Evolutionary conservation across 1,140 invertebrate genomes (phyloP).

Genomic region (Drosophila lowei): DNA sequence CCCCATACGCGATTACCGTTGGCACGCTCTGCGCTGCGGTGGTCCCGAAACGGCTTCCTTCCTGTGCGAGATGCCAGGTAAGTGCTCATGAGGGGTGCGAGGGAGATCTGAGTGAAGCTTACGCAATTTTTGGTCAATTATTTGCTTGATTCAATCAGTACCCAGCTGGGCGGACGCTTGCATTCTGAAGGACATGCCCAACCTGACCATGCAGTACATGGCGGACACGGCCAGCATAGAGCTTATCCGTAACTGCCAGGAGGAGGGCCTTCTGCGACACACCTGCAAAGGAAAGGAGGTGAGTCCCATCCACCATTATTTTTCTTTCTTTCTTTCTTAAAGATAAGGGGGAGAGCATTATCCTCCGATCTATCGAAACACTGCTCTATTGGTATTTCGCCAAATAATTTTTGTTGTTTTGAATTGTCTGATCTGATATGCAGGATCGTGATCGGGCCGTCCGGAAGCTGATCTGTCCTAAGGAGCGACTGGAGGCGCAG

Average conservation of each 20-base stretch:
- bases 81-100: conserved; percentile 18
- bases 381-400: too few species aligned
- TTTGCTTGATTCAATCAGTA: conserved; percentile 82
- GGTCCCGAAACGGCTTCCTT: conserved; percentile 89
- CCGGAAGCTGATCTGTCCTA: conserved; percentile 73
- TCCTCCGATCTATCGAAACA: too few species aligned
- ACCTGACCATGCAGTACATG: conserved; percentile 88
- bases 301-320: conserved; percentile 50
- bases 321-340: too few species aligned
- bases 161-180: conserved; percentile 88
- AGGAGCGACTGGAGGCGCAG: conserved; percentile 75
- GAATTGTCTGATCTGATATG: not conserved
- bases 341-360: too few species aligned
- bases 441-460: conserved; percentile 75
- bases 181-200: conserved; percentile 87
- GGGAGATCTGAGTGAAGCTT: too few species aligned
- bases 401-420: too few species aligned
- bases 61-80: conserved; percentile 89
- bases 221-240: conserved; percentile 92
- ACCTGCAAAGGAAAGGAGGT: conserved; percentile 89
- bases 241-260: conserved; percentile 92
- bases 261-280: conserved; percentile 90
- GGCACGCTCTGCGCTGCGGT: conserved; percentile 88
- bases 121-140: not conserved
- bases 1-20: conserved; percentile 88